A percentile compares a stretch with the other conserved stretches of the same genome.
Evolutionary conservation across 1,140 invertebrate genomes (phyloP).

Genomic region (Drosophila ananassae): DNA sequence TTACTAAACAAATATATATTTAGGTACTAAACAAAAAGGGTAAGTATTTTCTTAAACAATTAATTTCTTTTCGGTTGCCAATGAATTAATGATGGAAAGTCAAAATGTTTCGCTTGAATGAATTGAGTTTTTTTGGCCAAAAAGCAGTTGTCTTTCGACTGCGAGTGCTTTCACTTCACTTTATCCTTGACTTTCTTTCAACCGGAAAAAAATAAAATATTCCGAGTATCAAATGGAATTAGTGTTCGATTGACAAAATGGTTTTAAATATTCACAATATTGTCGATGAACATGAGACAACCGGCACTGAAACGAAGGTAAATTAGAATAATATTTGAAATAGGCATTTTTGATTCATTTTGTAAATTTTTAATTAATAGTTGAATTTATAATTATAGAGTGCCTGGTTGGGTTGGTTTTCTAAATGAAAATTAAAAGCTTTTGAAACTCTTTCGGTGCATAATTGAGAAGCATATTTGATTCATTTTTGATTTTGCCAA

Average conservation of each 20-base stretch:
- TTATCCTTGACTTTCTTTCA: neutral
- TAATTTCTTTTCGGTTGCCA: neutral
- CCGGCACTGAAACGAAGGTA: constrained; percentile 46
- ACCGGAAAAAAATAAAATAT: neutral
- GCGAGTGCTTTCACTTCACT: constrained; percentile 1
- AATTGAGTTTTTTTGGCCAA: constrained; percentile 8
- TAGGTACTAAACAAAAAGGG: neutral
- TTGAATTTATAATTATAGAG: too few species aligned
- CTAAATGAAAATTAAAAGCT: neutral
- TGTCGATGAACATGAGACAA: constrained; percentile 43
- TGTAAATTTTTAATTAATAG: too few species aligned
- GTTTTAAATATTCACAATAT: constrained; percentile 66
- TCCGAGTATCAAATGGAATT: constrained; percentile 22
- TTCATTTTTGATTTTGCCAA: constrained; percentile 1
- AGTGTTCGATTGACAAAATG: constrained; percentile 42
- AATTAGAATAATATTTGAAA: neutral
- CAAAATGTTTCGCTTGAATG: neutral
- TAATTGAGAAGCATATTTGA: neutral
- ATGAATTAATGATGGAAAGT: constrained; percentile 3
- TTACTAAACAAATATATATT: constrained; percentile 1
- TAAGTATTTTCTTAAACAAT: constrained; percentile 1
- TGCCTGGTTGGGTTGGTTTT: too few species aligned
- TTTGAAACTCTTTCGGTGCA: neutral
- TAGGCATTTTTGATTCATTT: too few species aligned
- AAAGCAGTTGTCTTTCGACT: constrained; percentile 31